Evolutionary conservation across 2,797 vertebrate genomes (phyloP), one percentile per base, ranked within the genome.

Genomic region (Gymnodraco acuticeps): DNA sequence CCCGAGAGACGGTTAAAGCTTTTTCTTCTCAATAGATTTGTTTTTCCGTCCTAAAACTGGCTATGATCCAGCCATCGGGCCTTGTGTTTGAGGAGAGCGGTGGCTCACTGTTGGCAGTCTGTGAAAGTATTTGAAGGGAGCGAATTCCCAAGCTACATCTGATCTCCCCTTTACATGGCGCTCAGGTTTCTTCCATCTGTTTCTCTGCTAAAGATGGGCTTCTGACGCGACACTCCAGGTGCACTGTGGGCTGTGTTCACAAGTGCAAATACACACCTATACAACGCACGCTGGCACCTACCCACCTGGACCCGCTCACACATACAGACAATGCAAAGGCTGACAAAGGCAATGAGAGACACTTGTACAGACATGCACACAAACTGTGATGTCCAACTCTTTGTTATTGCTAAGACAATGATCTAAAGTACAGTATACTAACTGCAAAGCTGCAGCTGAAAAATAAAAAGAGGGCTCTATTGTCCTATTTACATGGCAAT

Each of bases 141-240:
- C 5, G 33, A 91, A 89, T 90, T 82, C 86, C 87, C 87, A 19
- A 41, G 75, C 75, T 84, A 50, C 71, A 71, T 85, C 80, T 80
- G 63, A 81, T 90, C 81, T 82, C 52, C 55, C 67, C 33, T 74
- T 77, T 73, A 75, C 64, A 77, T 23, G 31, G 63, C 16, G 17
- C 73, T 50, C 82, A 84, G 80, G 80, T 89, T 88, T 73, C 84
- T 73, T 88, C 91, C 93, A 90, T 92, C 90, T 91, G 90, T 76
- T 89, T 88, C 54, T 73, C 51, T 67, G 86, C 86, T 87, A 82
- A 86, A 90, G 85, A 87, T 76, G 85, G 84, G 73, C 66, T 83
- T 84, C 82, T 86, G 80, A 86, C 51, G 74, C 71, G 12, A 64
- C 76, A 54, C 81, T 83, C 85, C 89, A 89, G 89, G 90, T 92